phyloP scores from a whole-genome alignment of 2,888 invertebrate species.

The Acanthosepion pharaonis region DNA sequence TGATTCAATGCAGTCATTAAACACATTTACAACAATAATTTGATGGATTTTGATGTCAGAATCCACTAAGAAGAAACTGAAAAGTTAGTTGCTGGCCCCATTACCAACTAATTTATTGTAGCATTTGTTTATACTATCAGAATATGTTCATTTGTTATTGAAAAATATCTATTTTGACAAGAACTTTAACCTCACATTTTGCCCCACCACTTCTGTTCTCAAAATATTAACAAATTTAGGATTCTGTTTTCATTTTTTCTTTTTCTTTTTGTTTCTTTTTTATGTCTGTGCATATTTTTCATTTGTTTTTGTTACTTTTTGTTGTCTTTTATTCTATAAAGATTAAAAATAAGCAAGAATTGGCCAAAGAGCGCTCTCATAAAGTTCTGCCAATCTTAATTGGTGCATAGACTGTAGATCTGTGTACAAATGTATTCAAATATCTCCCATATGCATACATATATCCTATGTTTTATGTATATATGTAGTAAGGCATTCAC shows the following conservation, averaged over 20 bases:
- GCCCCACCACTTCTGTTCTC: neutral
- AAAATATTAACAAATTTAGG: neutral
- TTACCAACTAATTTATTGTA: too few relatives aligned
- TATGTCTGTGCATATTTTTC: neutral
- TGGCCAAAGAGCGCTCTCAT: neutral
- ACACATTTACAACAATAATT: too few relatives aligned
- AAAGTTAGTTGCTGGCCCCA: too few relatives aligned
- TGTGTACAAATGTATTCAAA: neutral
- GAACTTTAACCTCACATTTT: neutral
- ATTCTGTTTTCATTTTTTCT: neutral
- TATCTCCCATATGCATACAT: neutral
- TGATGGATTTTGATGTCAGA: too few relatives aligned
- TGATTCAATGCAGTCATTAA: too few relatives aligned
- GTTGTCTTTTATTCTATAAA: neutral
- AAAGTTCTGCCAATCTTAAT: neutral
- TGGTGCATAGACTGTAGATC: neutral
- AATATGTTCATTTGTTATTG: neutral
- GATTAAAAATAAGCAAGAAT: neutral
- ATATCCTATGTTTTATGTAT: slow-evolving; percentile 20
- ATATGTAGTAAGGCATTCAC: too few relatives aligned
- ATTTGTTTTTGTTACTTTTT: neutral
- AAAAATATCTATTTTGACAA: neutral
- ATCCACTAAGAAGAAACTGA: too few relatives aligned
- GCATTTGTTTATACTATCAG: too few relatives aligned
- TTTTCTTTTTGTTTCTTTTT: neutral